phyloP scores from a whole-genome alignment of 2,113 vertebrate genomes.

The Apodemus speciosus region DNA sequence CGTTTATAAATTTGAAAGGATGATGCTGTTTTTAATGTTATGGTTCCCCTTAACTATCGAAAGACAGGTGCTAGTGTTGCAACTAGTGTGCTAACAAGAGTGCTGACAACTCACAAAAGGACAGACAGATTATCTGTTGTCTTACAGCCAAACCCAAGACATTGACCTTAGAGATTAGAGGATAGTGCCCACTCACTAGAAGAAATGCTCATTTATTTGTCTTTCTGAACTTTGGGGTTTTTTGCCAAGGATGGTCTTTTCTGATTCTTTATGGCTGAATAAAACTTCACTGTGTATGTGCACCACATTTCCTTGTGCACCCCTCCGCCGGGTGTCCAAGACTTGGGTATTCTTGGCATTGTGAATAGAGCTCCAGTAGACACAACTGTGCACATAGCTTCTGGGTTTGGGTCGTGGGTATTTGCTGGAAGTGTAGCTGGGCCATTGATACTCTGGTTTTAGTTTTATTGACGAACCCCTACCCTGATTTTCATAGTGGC shows the following conservation, averaged over 20 bases:
- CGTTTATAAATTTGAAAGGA: not conserved
- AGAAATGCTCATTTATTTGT: not conserved
- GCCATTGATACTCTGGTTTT: not conserved
- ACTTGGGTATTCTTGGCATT: not conserved
- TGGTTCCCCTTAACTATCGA: constrained; percentile 84
- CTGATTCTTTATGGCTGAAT: not conserved
- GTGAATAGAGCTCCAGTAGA: no score
- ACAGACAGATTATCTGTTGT: constrained; percentile 86
- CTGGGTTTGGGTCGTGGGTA: not conserved
- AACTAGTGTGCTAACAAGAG: constrained; percentile 87
- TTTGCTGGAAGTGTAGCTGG: no score
- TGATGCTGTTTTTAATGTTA: constrained; percentile 74
- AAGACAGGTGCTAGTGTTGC: constrained; percentile 85
- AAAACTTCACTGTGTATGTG: not conserved
- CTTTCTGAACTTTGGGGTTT: not conserved
- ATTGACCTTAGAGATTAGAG: not conserved
- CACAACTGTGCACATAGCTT: no score
- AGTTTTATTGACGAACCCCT: not conserved
- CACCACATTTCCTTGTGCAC: not conserved
- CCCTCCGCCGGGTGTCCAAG: not conserved
- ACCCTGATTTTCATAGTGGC: not conserved
- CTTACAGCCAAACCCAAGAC: constrained; percentile 81
- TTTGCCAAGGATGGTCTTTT: not conserved
- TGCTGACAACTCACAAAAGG: constrained; percentile 85
- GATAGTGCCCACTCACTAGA: not conserved